phyloP scores from a whole-genome alignment of 1,140 invertebrate genomes.

The Drosophila yakuba region DNA sequence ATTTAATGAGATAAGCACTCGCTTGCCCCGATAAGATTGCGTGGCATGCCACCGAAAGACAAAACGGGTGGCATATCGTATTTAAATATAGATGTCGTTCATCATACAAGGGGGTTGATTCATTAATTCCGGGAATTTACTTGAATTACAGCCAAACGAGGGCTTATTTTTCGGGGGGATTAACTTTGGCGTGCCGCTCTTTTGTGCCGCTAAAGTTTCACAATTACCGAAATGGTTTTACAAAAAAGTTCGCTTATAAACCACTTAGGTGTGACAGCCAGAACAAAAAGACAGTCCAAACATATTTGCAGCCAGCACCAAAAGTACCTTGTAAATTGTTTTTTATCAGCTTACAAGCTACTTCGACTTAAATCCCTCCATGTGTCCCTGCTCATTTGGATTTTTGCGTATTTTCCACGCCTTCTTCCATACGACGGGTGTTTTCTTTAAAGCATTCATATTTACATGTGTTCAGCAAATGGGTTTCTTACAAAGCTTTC shows the following conservation, averaged over 20 bases:
- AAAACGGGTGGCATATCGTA: conserved; percentile 38
- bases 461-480: no score
- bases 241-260: conserved; percentile 11
- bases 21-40: conserved; percentile 66
- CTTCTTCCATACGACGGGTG: neutral
- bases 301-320: neutral
- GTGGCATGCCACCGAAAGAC: conserved; percentile 40
- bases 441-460: neutral
- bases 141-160: conserved; percentile 5
- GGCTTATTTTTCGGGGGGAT: neutral
- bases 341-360: conserved; percentile 29
- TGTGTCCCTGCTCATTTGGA: conserved; percentile 10
- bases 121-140: conserved; percentile 30
- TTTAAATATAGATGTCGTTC: conserved; percentile 42
- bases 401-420: neutral
- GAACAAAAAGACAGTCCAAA: conserved; percentile 15
- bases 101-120: conserved; percentile 51
- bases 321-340: conserved; percentile 35
- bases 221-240: conserved; percentile 4
- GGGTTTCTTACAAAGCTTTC: no score
- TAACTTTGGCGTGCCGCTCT: neutral
- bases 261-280: conserved; percentile 17
- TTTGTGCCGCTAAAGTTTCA: conserved; percentile 5
- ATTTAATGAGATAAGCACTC: conserved; percentile 78
- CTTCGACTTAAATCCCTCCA: conserved; percentile 32